phyloP scores from a whole-genome alignment of 2,797 vertebrate genomes.

The Helostoma temminkii region DNA sequence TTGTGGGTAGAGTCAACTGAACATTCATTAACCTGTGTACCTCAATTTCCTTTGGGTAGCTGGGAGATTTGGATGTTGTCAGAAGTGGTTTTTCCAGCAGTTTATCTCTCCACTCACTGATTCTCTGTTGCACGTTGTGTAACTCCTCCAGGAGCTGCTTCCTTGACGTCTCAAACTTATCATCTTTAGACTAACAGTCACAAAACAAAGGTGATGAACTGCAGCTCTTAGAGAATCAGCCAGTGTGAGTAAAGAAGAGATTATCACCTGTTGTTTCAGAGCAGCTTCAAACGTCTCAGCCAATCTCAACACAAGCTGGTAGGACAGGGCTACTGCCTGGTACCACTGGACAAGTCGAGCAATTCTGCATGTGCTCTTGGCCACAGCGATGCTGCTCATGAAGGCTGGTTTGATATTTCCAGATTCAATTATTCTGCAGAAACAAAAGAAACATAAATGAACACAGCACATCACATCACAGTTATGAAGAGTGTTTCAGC shows the following conservation, averaged over 20 bases:
- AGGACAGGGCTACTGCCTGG: constrained; percentile 59
- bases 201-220: not conserved
- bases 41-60: constrained; percentile 77
- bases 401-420: constrained; percentile 15
- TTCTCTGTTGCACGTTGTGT: not conserved
- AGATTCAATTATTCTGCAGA: constrained; percentile 59
- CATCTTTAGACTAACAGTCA: constrained; percentile 45
- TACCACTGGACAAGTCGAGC: constrained; percentile 36
- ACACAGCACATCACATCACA: not conserved
- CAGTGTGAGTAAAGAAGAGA: fast-evolving
- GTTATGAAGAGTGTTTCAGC: not conserved
- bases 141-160: constrained; percentile 25
- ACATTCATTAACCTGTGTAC: constrained; percentile 35
- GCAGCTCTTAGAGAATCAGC: not conserved
- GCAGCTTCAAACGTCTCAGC: constrained; percentile 57
- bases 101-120: constrained; percentile 60
- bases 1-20: too few species aligned
- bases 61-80: not conserved
- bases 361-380: constrained; percentile 10
- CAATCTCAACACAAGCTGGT: constrained; percentile 70
- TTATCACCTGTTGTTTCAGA: constrained; percentile 53
- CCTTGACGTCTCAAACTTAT: constrained; percentile 16
- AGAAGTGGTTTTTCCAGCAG: constrained; percentile 48
- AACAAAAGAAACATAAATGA: not conserved
- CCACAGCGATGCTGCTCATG: constrained; percentile 46